Evolutionary conservation across 2,797 vertebrate species (phyloP).

Genomic region (Monodelphis domestica): DNA sequence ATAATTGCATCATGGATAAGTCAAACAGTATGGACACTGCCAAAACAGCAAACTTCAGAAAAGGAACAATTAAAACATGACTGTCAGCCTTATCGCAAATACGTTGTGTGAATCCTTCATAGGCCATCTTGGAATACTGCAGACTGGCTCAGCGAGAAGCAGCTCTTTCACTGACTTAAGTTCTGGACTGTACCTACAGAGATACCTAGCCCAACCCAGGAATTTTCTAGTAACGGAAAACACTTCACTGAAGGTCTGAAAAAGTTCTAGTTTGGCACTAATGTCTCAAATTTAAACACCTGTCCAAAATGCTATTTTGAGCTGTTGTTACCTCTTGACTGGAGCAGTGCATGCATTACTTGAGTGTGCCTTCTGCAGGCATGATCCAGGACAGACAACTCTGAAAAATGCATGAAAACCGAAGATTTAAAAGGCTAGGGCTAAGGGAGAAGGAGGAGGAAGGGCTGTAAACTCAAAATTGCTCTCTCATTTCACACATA

Average conservation of each 20-base stretch:
- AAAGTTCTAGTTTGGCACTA: not conserved
- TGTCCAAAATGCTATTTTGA: not conserved
- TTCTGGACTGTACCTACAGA: not conserved
- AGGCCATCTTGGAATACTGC: not conserved
- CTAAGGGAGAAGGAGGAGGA: not conserved
- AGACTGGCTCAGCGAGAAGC: accelerated
- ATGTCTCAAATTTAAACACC: not conserved
- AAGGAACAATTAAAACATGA: not conserved
- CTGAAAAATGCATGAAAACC: not conserved
- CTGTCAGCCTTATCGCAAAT: not conserved
- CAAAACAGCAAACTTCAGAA: not conserved
- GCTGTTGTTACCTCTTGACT: not conserved
- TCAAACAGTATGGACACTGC: not conserved
- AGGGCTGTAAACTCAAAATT: not conserved
- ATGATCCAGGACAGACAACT: not conserved
- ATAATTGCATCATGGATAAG: accelerated
- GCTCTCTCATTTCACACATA: not conserved
- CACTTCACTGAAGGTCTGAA: not conserved
- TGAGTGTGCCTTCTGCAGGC: not conserved
- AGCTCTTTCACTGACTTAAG: not conserved
- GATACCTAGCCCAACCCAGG: not conserved
- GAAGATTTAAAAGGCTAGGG: not conserved
- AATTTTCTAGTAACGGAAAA: not conserved
- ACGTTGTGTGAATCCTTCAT: not conserved
- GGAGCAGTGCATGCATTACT: not conserved